Base-by-base conservation (phyloP, 2,888 invertebrate species). In the Panzeria rudis region DNA sequence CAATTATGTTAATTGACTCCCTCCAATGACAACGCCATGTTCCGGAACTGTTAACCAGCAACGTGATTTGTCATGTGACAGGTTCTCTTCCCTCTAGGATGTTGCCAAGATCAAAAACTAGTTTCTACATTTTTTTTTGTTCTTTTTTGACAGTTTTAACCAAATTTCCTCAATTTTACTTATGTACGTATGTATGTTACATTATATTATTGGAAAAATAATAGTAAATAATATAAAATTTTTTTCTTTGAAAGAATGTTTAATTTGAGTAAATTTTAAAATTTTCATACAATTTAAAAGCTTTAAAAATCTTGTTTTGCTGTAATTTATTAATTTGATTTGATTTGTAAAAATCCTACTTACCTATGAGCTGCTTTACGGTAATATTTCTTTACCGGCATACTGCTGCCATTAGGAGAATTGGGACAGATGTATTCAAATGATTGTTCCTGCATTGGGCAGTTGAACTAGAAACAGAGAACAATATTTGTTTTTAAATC, bases 291-390 rank as follows among this genome's bases (percentile, higher is more conserved):
- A 47, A 17, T 47, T 23, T 1, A 17, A 50, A 50, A 17, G 20
- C 17, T 20, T 8, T 47, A 15, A 41, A 41, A 50, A 17, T 13
- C 7, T 50, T 50, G 8, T 17, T 47, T 9, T 4, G 5, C 17
- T 59, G 11, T 17, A 59, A 32, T 35, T 17, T 9, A 59, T 32
- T 17, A 29, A 47, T 29, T 44, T 17, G 8, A 0, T n/a, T 15
- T n/a, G 20, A n/a, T 23, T 41, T 23, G 8, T 17, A 29, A n/a
- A n/a, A n/a, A 47, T n/a, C 44, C 7, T 44, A 91, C 92, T 92
- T 84, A 92, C 93, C 93, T 91, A 85, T 93, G 92, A 32, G 91
- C 91, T 29, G 93, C 91, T 86, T 92, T 92, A 41, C 93, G 91
- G 86, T 93, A 93, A 87, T 93, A 93, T 86, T 93, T 93, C 84